These are phyloP conservation scores for Nomada fabriciana DNA, from an alignment of 2,888 invertebrate genomes.

Conservation along the genomic window DNA sequence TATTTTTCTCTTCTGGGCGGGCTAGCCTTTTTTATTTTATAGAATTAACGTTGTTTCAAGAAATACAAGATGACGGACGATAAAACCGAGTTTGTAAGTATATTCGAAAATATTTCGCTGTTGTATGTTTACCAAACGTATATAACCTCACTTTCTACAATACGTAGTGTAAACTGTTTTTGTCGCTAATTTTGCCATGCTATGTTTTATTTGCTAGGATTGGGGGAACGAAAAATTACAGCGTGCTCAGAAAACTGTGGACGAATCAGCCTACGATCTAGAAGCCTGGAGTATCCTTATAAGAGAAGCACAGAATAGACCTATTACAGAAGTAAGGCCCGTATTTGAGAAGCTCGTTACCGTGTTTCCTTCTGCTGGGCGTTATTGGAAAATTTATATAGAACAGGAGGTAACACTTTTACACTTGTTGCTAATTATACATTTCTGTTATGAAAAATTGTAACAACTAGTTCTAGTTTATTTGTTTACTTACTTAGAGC, in stretches of 20 bases:
- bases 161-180: not conserved
- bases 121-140: not conserved
- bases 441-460: not conserved
- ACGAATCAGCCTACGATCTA: conserved; percentile 95
- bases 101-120: not conserved
- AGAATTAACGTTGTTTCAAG: not conserved
- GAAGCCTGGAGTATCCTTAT: conserved; percentile 99
- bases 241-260: conserved; percentile 93
- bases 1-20: conserved; percentile 3
- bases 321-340: conserved; percentile 94
- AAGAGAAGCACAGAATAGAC: conserved; percentile 95
- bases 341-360: conserved; percentile 97
- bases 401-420: conserved; percentile 93
- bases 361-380: conserved; percentile 97
- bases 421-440: not conserved
- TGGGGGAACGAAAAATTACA: conserved; percentile 95
- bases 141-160: conserved; percentile 56
- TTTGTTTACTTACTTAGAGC: not conserved
- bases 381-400: conserved; percentile 99
- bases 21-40: conserved; percentile 25
- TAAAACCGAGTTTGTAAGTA: conserved; percentile 78
- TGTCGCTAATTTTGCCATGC: not conserved
- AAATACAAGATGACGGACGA: conserved; percentile 73
- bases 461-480: not conserved
- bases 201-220: conserved; percentile 86